phyloP scores from a whole-genome alignment of 2,797 vertebrate species.

The Gymnopithys bicolor region DNA sequence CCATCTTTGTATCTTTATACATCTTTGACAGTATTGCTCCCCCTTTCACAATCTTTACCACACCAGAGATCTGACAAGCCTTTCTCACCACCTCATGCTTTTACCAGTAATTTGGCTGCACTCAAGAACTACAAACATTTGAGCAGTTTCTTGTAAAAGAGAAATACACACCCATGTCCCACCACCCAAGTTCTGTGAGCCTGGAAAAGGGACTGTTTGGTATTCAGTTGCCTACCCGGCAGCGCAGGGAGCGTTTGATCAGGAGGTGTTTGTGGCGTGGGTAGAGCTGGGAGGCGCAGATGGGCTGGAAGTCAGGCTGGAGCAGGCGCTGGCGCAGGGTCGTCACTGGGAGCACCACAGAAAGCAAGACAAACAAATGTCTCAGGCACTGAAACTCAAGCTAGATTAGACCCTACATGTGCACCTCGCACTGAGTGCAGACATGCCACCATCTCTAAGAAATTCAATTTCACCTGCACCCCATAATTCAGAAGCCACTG shows the following conservation, averaged over 20 bases:
- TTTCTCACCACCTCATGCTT: neutral
- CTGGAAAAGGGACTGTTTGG: neutral
- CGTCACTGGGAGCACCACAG: slow-evolving; percentile 82
- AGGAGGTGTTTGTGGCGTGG: slow-evolving; percentile 97
- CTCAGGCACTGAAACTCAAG: neutral
- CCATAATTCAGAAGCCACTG: neutral
- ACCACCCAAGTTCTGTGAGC: neutral
- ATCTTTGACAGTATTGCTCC: neutral
- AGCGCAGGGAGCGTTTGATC: slow-evolving; percentile 97
- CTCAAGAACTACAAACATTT: neutral
- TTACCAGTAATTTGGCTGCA: neutral
- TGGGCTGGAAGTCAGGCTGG: slow-evolving; percentile 96
- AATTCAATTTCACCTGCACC: neutral
- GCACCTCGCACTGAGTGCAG: fast-evolving
- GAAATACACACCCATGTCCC: neutral
- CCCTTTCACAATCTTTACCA: neutral
- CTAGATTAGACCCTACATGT: fast-evolving
- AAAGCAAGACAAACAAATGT: neutral
- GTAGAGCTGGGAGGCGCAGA: slow-evolving; percentile 94
- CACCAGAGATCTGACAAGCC: neutral
- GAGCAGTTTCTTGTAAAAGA: neutral
- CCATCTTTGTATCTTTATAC: neutral
- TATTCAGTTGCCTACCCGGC: slow-evolving; percentile 81
- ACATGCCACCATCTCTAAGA: neutral
- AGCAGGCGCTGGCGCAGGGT: slow-evolving; percentile 94